Evolutionary conservation across 2,113 vertebrate species (phyloP), one percentile per base, ranked within the genome.

Genomic region (Larimichthys polyactis): DNA sequence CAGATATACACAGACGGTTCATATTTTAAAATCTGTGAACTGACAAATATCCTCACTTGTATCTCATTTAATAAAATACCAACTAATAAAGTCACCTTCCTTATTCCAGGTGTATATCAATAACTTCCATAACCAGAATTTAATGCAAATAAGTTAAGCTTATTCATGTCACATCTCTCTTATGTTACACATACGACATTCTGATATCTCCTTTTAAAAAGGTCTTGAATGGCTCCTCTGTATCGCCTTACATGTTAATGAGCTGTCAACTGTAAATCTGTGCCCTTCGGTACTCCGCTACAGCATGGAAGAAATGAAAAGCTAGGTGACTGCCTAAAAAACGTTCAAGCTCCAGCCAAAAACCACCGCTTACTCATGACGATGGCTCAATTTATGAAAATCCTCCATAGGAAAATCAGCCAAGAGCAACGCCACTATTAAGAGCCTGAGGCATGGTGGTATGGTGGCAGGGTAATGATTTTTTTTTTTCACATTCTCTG

Each of bases 301-400:
- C 32, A 77, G 55, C 49, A 57, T 74, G 80, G 62, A 82, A 84
- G 29, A 78, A 85, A 84, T 79, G n/a, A 79, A 88, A 86, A 75
- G 71, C 57, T 71, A 71, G 73, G 64, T 80, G 78, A 84, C 80
- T 82, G 62, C 55, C 79, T 75, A 72, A 75, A 76, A 71, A 59
- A 32, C 7, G 6, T 36, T 66, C 22, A 83, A 59, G 67, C 79
- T 75, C 27, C 62, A 16, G 65, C 70, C 72, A 83, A 81, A 85
- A 80, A 81, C 36, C 57, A 52, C 64, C 11, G 22, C 86, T 84
- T 79, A 67, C 71, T 89, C 71, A 78, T 48, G 68, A 73, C 73
- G 77, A 74, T 63, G 75, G 64, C 59, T 74, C 74, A 79, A 75
- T 84, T 89, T 89, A 89, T 85, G 75, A 78, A 83, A 87, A 62